Percentiles rank a stretch among this genome's conserved stretches.
phyloP scores from a whole-genome alignment of 1,140 invertebrate species.

The Melanaphis sacchari region DNA sequence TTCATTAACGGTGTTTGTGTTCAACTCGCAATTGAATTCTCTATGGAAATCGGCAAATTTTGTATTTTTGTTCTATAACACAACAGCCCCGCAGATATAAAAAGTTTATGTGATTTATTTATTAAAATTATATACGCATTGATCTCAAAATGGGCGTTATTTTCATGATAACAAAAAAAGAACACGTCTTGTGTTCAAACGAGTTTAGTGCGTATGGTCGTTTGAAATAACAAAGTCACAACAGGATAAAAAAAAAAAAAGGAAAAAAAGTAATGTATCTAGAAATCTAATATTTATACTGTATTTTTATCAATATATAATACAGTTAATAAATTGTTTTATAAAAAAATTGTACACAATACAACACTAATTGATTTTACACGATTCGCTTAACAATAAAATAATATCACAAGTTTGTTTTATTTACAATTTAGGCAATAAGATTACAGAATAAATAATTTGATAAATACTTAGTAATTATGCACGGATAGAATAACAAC shows the following conservation, averaged over 20 bases:
- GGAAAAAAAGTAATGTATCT: not conserved
- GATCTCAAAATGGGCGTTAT: not conserved
- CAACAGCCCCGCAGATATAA: not conserved
- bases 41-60: not conserved
- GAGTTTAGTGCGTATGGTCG: not conserved
- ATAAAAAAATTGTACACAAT: not conserved
- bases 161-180: too few species aligned
- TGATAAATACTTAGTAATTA: constrained; percentile 37
- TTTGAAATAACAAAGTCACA: not conserved
- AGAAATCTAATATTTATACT: not conserved
- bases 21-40: not conserved
- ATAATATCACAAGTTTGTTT: constrained; percentile 55
- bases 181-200: not conserved
- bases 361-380: not conserved
- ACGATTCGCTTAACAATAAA: constrained; percentile 28
- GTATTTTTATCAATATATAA: not conserved
- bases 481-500: not conserved
- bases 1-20: not conserved
- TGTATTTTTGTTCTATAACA: not conserved
- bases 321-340: constrained; percentile 8
- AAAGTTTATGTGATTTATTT: not conserved
- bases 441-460: constrained; percentile 42
- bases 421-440: constrained; percentile 44
- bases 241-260: not conserved
- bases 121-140: not conserved